A percentile compares a stretch with the other conserved stretches of the same genome.
phyloP scores from a whole-genome alignment of 2,113 vertebrate genomes.

The Rutilus rutilus region DNA sequence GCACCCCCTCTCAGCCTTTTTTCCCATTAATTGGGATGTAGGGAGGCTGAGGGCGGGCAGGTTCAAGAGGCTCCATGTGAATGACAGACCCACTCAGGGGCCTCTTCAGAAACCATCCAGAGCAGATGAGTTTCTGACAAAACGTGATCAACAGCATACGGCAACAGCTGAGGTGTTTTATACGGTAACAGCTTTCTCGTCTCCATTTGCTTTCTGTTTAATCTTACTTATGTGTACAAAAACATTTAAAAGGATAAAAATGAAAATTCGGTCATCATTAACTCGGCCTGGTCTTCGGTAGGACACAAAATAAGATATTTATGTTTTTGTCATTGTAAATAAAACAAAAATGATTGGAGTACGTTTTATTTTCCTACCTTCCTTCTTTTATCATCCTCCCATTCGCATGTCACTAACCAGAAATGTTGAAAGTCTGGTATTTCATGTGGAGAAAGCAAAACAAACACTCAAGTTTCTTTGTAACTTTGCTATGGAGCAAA shows the following conservation, averaged over 20 bases:
- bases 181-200: conserved; percentile 65
- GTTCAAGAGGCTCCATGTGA: conserved; percentile 79
- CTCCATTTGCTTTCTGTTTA: not conserved
- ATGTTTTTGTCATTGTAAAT: too few species aligned
- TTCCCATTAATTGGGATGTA: conserved; percentile 80
- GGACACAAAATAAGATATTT: too few species aligned
- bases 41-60: conserved; percentile 76
- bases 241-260: not conserved
- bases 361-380: too few species aligned
- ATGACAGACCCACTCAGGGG: conserved; percentile 71
- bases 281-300: too few species aligned
- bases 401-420: not conserved
- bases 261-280: not conserved
- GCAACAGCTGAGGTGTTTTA: conserved; percentile 64
- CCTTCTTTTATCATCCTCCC: not conserved
- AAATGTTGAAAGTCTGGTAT: not conserved
- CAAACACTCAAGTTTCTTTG: conserved; percentile 1
- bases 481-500: not conserved
- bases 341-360: too few species aligned
- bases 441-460: not conserved
- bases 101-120: conserved; percentile 63
- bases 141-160: conserved; percentile 78
- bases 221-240: not conserved
- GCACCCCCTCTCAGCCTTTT: conserved; percentile 75
- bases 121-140: conserved; percentile 76